Evolutionary conservation across 2,888 invertebrate genomes (phyloP).

Genomic region (Perdita meconis): DNA sequence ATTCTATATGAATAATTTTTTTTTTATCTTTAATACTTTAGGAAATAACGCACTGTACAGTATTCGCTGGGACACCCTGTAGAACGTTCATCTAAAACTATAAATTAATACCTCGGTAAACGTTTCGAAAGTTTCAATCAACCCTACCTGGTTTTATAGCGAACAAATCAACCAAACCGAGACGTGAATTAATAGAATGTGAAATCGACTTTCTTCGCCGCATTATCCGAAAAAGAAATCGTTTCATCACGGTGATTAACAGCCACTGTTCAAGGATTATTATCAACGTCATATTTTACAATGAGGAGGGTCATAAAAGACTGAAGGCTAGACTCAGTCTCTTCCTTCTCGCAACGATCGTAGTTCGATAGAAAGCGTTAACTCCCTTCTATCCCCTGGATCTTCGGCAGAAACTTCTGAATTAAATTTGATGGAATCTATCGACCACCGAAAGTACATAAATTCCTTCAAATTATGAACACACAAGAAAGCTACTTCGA

Average conservation of each 20-base stretch:
- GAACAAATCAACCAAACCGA: neutral
- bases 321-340: neutral
- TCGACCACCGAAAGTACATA: no score
- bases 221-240: slow-evolving; percentile 9
- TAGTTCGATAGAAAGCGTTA: neutral
- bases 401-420: neutral
- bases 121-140: slow-evolving; percentile 11
- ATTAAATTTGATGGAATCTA: neutral
- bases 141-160: neutral
- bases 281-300: slow-evolving; percentile 27
- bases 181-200: slow-evolving; percentile 8
- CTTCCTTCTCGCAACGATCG: neutral
- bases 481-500: no score
- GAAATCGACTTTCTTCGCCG: neutral
- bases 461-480: no score
- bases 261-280: slow-evolving; percentile 1
- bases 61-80: no score
- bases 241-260: slow-evolving; percentile 9
- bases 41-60: no score
- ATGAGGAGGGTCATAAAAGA: neutral
- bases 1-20: no score
- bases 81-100: no score
- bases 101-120: neutral
- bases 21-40: no score
- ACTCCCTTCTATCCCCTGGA: neutral